Evolutionary conservation across 2,797 vertebrate species (phyloP), one percentile per base, ranked within the genome.

Genomic region (Coccyzus lansbergi): DNA sequence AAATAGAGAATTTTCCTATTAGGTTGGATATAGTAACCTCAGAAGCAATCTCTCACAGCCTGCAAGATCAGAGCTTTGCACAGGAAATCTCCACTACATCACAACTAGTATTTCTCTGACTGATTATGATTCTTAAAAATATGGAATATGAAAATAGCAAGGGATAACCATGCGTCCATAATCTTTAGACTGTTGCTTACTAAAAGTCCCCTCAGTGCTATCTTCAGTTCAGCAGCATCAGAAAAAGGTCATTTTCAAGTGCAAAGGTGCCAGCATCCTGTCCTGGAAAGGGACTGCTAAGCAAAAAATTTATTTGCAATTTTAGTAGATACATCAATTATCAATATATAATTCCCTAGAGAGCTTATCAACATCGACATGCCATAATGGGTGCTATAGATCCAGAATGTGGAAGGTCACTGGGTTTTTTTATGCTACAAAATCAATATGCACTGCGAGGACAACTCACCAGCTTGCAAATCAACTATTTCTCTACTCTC

Each of bases 371-470:
- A 12, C 22, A 42, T 7, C 52, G 21, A 34, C 15, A 46, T 10
- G 5, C 16, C 53, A 62, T 21, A 38, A 52, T 1, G 7, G 17
- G 8, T 11, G 11, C 19, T 26, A 29, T 8, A 20, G 10, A 75
- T 70, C 15, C 24, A 33, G 78, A 64, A 44, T 3, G 6, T 2
- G 63, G 26, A 51, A 49, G 51, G 21, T 19, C 26, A 33, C 10
- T 34, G 15, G 7, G 1, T 4, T n/a, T 72, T 71, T 83, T 62
- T 26, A 42, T 42, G 62, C 51, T 67, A 8, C 38, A 71, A 82
- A 71, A 6, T 10, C 25, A 51, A 16, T 17, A 4, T 0, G 1
- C 4, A 16, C 6, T 75, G 15, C 38, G 12, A 15, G 24, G 12
- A 86, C 12, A 94, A 29, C 13, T 20, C 63, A 59, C 4, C 38